Base-by-base conservation (phyloP, 1,140 invertebrate species). In the Microplitis mediator region DNA sequence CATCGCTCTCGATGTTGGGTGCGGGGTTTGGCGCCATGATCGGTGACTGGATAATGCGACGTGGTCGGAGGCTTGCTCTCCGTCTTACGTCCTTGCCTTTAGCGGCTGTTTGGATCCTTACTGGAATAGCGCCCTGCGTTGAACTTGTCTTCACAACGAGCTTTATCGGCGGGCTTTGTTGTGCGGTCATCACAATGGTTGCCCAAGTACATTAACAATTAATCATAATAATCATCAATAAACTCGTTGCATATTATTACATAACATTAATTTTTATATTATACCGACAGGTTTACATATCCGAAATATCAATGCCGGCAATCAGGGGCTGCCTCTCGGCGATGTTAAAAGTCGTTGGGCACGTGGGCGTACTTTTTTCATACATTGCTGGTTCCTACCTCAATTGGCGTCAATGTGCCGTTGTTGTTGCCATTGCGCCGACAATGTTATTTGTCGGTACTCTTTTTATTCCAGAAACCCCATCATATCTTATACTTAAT, bases 241-340 rank as follows among this genome's bases (percentile, higher is more conserved):
- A 54, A 4, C n/a, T 23, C 4, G 16, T 54, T 54, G 3, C n/a
- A 14, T n/a, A 23, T 6, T 50, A 9, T 50, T 23, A n/a, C 52
- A 54, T 5, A 11, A 54, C 16, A 14, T 54, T 54, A 14, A 54
- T 54, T 54, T n/a, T 54, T 54, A 54, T 14, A 50, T 50, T 50
- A 9, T 23, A 2, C 13, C 5, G n/a, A 5, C 86, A 93, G 91
- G 92, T 97, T 68, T 97, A 97, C 86, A 92, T 97, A 74, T 95
- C 94, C 69, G 96, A 98, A 89, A 96, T 96, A 77, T 93, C 95
- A 11, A 91, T 95, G 45, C 93, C 95, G 13, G 91, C 93, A 64
- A 93, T 96, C 69, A 86, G 96, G 77, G 96, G 95, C 2, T 92
- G 93, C 74, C 88, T 97, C 23, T 95, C 94, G 75, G 93, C 95